A percentile compares a stretch with the other conserved stretches of the same genome.
Conservation (phyloP, 2,888 invertebrate genomes). For the Cephus rjabovi region DNA sequence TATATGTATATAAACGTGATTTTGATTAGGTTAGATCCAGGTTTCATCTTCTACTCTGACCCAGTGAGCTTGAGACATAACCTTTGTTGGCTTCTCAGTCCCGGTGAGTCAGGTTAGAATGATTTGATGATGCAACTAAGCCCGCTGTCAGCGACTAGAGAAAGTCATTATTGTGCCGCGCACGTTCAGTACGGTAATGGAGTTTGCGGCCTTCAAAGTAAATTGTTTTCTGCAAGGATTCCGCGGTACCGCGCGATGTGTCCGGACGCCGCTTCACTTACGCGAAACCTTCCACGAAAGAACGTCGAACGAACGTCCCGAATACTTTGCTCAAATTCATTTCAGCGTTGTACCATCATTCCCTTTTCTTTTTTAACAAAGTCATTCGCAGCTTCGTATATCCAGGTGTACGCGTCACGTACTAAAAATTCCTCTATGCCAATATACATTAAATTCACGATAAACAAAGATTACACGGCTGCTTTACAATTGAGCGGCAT, state of each 20-base stretch:
- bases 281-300: neutral
- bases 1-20: neutral
- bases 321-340: neutral
- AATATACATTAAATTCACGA: neutral
- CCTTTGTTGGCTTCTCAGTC: slow-evolving; percentile 53
- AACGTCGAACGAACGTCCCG: neutral
- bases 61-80: slow-evolving; percentile 66
- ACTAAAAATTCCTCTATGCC: no score
- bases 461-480: neutral
- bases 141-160: slow-evolving; percentile 48
- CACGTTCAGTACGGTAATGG: slow-evolving; percentile 61
- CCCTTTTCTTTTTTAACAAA: neutral
- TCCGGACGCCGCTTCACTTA: neutral
- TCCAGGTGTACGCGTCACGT: neutral
- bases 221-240: slow-evolving; percentile 62
- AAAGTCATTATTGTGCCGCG: slow-evolving; percentile 63
- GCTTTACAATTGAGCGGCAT: neutral
- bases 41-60: slow-evolving; percentile 43
- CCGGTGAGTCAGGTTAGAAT: slow-evolving; percentile 46
- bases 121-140: slow-evolving; percentile 45
- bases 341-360: neutral
- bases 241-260: slow-evolving; percentile 15
- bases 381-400: neutral
- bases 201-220: slow-evolving; percentile 66
- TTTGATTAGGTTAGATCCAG: slow-evolving; percentile 13